These are phyloP conservation scores for Nebria salina DNA, from an alignment of 2,888 invertebrate genomes.

Conservation along the genomic window DNA sequence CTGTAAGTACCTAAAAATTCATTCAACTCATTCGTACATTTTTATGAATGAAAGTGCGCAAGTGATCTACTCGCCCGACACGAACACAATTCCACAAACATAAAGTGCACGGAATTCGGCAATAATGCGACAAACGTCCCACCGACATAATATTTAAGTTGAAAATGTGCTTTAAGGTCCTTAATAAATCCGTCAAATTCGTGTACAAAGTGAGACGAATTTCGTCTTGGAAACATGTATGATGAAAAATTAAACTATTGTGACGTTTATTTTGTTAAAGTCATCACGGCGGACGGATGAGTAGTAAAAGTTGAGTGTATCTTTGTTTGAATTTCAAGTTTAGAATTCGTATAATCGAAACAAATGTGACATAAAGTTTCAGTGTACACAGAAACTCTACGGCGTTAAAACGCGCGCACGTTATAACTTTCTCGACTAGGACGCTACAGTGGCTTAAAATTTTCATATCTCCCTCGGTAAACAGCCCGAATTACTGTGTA, in stretches of 20 bases:
- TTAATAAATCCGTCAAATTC: conserved; percentile 41
- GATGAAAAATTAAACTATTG: too few relatives aligned
- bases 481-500: conserved; percentile 29
- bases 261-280: too few relatives aligned
- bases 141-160: conserved; percentile 21
- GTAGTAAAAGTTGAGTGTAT: conserved; percentile 22
- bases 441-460: not conserved
- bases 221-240: conserved; percentile 18
- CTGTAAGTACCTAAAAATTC: conserved; percentile 4
- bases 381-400: not conserved
- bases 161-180: conserved; percentile 25
- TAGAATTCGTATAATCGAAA: conserved; percentile 12
- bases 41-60: conserved; percentile 34
- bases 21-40: conserved; percentile 21
- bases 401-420: conserved; percentile 13
- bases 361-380: conserved; percentile 15
- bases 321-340: conserved; percentile 41
- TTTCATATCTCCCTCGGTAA: conserved; percentile 16
- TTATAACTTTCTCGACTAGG: not conserved
- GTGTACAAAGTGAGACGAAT: conserved; percentile 31
- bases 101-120: not conserved
- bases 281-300: conserved; percentile 8
- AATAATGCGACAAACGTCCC: conserved; percentile 12
- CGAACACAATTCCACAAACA: not conserved
- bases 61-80: not conserved